Conservation (phyloP, 2,888 invertebrate genomes). For the Reticulitermes lucifugus region DNA sequence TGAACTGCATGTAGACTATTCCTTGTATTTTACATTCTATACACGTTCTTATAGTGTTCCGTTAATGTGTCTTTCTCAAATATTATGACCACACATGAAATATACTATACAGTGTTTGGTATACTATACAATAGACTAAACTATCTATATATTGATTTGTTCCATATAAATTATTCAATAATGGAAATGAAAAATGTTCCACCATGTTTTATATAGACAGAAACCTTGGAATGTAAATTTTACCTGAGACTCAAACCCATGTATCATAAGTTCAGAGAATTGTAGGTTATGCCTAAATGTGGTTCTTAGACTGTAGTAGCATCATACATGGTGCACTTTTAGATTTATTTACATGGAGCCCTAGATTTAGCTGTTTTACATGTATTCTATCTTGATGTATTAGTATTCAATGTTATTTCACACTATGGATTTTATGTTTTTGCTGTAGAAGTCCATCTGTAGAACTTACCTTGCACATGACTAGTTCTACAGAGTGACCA, state of each 20-base stretch:
- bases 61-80: neutral
- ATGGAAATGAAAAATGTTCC: neutral
- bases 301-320: conserved; percentile 44
- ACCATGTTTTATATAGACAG: conserved; percentile 4
- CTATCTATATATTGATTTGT: neutral
- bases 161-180: neutral
- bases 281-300: conserved; percentile 47
- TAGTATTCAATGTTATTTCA: conserved; percentile 7
- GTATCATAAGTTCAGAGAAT: neutral
- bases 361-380: conserved; percentile 12
- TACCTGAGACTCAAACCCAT: neutral
- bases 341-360: conserved; percentile 36
- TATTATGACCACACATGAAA: neutral
- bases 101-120: conserved; percentile 1
- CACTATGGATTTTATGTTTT: neutral
- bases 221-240: neutral
- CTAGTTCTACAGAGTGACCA: neutral
- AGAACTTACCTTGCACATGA: neutral
- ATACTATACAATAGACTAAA: neutral
- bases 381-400: conserved; percentile 6
- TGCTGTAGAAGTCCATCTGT: conserved; percentile 15
- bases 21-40: neutral
- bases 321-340: neutral
- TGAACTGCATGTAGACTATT: neutral
- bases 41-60: neutral